Percentiles rank a stretch among this genome's conserved stretches.
phyloP scores from a whole-genome alignment of 2,888 invertebrate species.

The Eristalis pertinax region DNA sequence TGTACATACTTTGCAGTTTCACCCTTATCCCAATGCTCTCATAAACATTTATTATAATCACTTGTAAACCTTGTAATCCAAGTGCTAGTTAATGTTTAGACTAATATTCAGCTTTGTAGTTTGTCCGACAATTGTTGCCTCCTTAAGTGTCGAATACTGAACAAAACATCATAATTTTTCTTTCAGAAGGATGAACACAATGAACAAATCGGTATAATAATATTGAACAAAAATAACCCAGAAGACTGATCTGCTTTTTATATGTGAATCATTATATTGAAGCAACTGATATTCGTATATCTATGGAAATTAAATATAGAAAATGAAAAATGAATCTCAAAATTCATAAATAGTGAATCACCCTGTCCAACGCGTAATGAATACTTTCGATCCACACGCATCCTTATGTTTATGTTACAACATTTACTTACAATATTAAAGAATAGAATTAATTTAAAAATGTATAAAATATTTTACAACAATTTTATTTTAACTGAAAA shows the following conservation, averaged over 20 bases:
- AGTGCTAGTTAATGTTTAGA: no score
- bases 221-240: constrained; percentile 6
- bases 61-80: no score
- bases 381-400: background rate
- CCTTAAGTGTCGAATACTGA: background rate
- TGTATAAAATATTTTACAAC: background rate
- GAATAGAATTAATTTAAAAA: background rate
- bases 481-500: background rate
- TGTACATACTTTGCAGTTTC: no score
- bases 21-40: no score
- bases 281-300: background rate
- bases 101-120: no score
- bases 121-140: no score
- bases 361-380: background rate
- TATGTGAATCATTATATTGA: constrained; percentile 4
- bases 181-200: constrained; percentile 21
- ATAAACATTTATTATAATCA: no score
- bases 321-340: background rate
- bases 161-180: background rate
- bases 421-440: background rate
- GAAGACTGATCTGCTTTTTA: constrained; percentile 43
- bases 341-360: background rate
- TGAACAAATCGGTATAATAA: constrained; percentile 8
- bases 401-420: background rate
- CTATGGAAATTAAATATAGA: background rate